A percentile compares a stretch with the other conserved stretches of the same genome.
These are phyloP conservation scores for Ailuropoda melanoleuca DNA, from an alignment of 2,113 vertebrate genomes.

Conservation along the genomic window DNA sequence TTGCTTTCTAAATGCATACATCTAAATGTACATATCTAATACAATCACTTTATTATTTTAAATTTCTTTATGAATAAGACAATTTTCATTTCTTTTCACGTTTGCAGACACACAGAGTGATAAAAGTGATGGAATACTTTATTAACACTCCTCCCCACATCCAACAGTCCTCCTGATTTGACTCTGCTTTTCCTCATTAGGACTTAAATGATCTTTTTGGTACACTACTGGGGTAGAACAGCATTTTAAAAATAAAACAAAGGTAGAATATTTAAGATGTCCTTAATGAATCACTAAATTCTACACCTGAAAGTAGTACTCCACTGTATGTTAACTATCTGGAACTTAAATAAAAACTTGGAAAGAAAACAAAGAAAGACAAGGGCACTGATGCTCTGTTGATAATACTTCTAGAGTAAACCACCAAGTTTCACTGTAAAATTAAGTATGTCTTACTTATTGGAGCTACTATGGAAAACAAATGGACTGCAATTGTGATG, in stretches of 20 bases:
- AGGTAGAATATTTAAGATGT: not conserved
- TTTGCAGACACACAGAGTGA: not conserved
- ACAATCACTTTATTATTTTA: not conserved
- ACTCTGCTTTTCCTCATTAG: not conserved
- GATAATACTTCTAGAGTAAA: not conserved
- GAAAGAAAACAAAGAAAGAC: not conserved
- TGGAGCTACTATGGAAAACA: not conserved
- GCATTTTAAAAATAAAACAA: not conserved
- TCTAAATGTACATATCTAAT: not conserved
- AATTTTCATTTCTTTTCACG: not conserved
- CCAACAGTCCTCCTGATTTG: not conserved
- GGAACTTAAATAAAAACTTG: not conserved
- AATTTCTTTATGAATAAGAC: slow-evolving; percentile 8
- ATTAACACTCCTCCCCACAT: not conserved
- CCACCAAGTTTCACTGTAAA: not conserved
- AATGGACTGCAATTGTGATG: not conserved
- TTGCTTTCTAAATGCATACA: not conserved
- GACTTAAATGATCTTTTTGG: not conserved
- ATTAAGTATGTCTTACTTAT: not conserved
- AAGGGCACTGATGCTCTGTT: not conserved
- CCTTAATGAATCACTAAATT: not conserved
- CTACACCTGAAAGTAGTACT: not conserved
- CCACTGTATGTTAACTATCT: not conserved
- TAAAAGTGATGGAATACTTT: not conserved
- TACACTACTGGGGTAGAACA: not conserved